phyloP scores from a whole-genome alignment of 2,113 vertebrate genomes.

The Thomomys bottae region DNA sequence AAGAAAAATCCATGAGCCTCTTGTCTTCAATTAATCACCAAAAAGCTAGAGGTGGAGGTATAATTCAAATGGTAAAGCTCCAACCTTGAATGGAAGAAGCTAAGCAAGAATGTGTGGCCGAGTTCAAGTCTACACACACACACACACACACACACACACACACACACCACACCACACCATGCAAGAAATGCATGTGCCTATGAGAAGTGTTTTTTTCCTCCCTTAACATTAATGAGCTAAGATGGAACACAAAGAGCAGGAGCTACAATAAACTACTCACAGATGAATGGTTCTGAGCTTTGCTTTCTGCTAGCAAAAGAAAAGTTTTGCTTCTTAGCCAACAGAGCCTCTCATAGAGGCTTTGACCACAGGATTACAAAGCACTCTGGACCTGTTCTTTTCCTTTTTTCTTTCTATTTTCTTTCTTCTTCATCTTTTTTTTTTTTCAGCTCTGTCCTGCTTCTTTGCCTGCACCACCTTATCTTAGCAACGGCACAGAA shows the following conservation, averaged over 20 bases:
- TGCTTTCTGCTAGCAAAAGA: neutral
- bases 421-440: neutral
- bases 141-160: no score
- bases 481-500: neutral
- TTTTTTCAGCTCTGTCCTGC: neutral
- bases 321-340: neutral
- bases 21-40: no score
- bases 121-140: no score
- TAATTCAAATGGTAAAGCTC: no score
- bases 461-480: neutral
- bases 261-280: neutral
- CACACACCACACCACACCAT: neutral
- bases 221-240: neutral
- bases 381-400: neutral
- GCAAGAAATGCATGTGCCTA: conserved; percentile 3
- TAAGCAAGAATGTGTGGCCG: no score
- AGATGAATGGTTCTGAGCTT: neutral
- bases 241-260: neutral
- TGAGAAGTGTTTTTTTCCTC: conserved; percentile 18
- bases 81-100: no score
- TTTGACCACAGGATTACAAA: neutral
- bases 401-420: neutral
- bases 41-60: no score
- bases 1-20: no score
- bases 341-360: neutral